phyloP scores from a whole-genome alignment of 2,113 vertebrate genomes.

The Calidris pygmaea region DNA sequence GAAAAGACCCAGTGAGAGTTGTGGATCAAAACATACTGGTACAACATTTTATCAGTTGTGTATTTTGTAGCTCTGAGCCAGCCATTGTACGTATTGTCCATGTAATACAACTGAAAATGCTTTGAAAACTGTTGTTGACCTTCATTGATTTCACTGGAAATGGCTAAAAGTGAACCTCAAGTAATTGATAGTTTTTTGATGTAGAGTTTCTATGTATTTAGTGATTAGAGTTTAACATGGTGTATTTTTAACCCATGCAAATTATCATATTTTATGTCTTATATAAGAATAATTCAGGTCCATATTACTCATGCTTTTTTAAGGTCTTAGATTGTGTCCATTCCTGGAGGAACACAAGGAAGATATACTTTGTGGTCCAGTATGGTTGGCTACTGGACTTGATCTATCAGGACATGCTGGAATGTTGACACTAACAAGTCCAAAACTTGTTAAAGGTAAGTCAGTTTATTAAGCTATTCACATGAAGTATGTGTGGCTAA shows the following conservation, averaged over 20 bases:
- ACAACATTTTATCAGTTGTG: neutral
- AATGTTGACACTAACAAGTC: slow-evolving; percentile 96
- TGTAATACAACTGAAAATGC: neutral
- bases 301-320: neutral
- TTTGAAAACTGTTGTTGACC: neutral
- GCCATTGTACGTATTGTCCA: neutral
- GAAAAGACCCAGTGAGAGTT: neutral
- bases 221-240: neutral
- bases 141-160: neutral
- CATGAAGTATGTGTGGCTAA: neutral
- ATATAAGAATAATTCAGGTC: neutral
- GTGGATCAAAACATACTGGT: neutral
- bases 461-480: neutral
- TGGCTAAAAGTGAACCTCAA: neutral
- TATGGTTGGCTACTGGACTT: slow-evolving; percentile 96
- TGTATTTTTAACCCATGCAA: neutral
- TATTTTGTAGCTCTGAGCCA: neutral
- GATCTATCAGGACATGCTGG: slow-evolving; percentile 97
- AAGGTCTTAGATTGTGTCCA: slow-evolving; percentile 90
- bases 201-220: neutral
- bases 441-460: slow-evolving; percentile 97
- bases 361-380: slow-evolving; percentile 95
- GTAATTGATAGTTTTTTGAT: neutral
- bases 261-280: neutral
- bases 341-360: slow-evolving; percentile 98